Evolutionary conservation across 2,888 invertebrate genomes (phyloP).

Genomic region (Nematopogon swammerdamellus): DNA sequence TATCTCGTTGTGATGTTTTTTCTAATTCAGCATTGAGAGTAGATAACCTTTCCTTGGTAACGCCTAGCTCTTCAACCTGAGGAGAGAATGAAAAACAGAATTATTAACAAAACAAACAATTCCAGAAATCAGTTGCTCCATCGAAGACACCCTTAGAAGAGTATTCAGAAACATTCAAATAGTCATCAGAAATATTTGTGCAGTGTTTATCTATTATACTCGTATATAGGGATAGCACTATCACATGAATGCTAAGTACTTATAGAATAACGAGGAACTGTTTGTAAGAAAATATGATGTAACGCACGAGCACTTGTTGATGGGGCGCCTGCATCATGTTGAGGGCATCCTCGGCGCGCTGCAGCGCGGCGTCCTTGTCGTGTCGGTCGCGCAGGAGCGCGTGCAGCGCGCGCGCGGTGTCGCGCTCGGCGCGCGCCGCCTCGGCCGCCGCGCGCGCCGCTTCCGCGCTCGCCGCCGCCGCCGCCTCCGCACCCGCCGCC

Average conservation of each 20-base stretch:
- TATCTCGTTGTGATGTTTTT: conserved; percentile 18
- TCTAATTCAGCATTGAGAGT: conserved; percentile 25
- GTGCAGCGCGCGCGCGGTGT: conserved; percentile 24
- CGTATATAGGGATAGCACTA: too few species aligned
- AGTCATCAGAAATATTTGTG: too few species aligned
- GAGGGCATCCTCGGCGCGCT: conserved; percentile 25
- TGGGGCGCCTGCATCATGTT: conserved; percentile 26
- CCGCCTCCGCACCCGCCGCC: conserved; percentile 24
- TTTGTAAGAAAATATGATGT: too few species aligned
- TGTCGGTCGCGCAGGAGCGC: conserved; percentile 26
- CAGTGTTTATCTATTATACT: too few species aligned
- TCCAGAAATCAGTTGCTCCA: too few species aligned
- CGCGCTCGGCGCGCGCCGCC: conserved; percentile 31
- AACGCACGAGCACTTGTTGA: conserved; percentile 27
- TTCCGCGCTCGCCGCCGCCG: conserved; percentile 21
- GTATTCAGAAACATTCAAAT: too few species aligned
- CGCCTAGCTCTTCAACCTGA: conserved; percentile 31
- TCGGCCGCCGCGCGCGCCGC: conserved; percentile 28
- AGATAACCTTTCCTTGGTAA: conserved; percentile 25
- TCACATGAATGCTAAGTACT: too few species aligned
- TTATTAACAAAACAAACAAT: too few species aligned
- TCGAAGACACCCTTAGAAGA: too few species aligned
- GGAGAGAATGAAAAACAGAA: neutral
- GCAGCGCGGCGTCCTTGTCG: conserved; percentile 23
- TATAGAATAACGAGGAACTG: too few species aligned